Evolutionary conservation across 2,888 invertebrate genomes (phyloP).

Genomic region (Nomada flava): DNA sequence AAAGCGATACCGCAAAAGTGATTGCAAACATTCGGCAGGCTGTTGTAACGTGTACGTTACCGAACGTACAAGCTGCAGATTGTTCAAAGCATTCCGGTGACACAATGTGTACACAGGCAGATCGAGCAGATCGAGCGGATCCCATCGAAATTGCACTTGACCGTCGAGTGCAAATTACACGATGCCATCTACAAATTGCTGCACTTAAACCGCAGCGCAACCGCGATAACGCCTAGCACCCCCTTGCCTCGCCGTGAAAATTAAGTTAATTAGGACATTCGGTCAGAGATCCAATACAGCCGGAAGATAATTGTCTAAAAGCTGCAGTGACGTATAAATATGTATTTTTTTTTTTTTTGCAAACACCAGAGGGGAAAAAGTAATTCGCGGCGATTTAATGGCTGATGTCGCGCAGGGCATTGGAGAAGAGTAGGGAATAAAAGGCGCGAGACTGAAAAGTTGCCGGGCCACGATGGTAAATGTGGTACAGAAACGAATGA

Average conservation of each 20-base stretch:
- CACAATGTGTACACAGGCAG: conserved; percentile 23
- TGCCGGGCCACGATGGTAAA: background rate
- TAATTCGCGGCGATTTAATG: background rate
- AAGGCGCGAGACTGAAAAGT: background rate
- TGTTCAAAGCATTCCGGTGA: conserved; percentile 45
- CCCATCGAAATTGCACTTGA: conserved; percentile 45
- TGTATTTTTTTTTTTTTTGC: background rate
- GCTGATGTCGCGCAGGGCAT: background rate
- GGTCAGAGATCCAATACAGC: conserved; percentile 13
- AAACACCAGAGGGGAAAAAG: background rate
- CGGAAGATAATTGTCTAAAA: conserved; percentile 4
- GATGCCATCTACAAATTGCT: conserved; percentile 37
- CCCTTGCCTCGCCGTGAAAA: conserved; percentile 6
- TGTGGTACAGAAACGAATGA: background rate
- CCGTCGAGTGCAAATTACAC: conserved; percentile 52
- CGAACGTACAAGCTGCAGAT: conserved; percentile 32
- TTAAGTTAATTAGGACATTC: conserved; percentile 40
- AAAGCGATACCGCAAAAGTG: background rate
- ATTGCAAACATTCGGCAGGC: background rate
- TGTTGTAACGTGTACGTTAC: background rate
- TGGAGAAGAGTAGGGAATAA: background rate
- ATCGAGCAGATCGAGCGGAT: background rate
- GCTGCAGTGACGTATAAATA: too few relatives aligned
- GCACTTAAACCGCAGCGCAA: conserved; percentile 34
- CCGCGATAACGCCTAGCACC: background rate